A percentile compares a stretch with the other conserved stretches of the same genome.
Evolutionary conservation across 1,140 invertebrate genomes (phyloP).

Genomic region (Patella vulgata): DNA sequence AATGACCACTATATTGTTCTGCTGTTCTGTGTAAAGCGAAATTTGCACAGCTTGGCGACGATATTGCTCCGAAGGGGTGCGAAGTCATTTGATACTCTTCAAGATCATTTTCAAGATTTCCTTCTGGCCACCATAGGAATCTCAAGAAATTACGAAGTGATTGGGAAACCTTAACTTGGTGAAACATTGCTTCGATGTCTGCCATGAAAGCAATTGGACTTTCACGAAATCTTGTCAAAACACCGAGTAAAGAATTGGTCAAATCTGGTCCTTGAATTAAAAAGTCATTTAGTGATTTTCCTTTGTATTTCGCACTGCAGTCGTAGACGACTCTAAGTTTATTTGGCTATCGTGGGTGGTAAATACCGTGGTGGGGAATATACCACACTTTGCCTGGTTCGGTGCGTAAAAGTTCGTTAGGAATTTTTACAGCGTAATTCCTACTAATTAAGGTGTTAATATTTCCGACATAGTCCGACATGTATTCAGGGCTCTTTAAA

Average conservation of each 20-base stretch:
- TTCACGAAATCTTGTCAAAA: slow-evolving; percentile 20
- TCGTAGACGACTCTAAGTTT: slow-evolving; percentile 43
- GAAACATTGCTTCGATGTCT: slow-evolving; percentile 30
- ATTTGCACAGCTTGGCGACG: slow-evolving; percentile 26
- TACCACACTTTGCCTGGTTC: slow-evolving; percentile 33
- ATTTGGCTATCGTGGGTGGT: slow-evolving; percentile 24
- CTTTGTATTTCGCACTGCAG: slow-evolving; percentile 25
- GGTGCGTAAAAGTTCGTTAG: background rate
- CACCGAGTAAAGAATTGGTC: slow-evolving; percentile 21
- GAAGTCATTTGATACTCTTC: slow-evolving; percentile 24
- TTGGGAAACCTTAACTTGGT: slow-evolving; percentile 7
- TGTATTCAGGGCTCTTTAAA: background rate
- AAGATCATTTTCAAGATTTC: background rate
- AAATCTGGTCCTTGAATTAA: slow-evolving; percentile 33
- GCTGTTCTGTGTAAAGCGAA: slow-evolving; percentile 23
- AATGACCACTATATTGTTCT: slow-evolving; percentile 37
- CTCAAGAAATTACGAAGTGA: slow-evolving; percentile 16
- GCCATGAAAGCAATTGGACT: slow-evolving; percentile 12
- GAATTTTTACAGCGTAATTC: slow-evolving; percentile 19
- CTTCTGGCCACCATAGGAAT: slow-evolving; percentile 28
- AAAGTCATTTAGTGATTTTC: slow-evolving; percentile 26
- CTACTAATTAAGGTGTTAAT: slow-evolving; percentile 18
- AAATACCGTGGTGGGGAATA: slow-evolving; percentile 35
- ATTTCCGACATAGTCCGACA: slow-evolving; percentile 2
- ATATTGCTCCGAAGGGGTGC: slow-evolving; percentile 26